Base-by-base conservation (phyloP, 2,113 vertebrate species). In the Varanus komodoensis region DNA sequence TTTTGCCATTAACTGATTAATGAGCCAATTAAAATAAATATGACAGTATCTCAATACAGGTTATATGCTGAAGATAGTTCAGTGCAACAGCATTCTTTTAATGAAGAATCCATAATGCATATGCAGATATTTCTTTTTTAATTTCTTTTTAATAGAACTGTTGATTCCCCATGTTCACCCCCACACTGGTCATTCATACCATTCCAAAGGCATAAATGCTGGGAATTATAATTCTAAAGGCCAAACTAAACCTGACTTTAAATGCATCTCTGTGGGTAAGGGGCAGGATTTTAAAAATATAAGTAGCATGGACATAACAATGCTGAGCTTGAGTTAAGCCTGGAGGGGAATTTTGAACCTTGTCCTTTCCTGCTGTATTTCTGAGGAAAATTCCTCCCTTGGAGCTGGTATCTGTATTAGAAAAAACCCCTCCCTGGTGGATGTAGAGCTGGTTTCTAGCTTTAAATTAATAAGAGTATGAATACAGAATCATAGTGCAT, bases 21-120 rank as follows among this genome's bases (percentile, higher is more conserved):
- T 89, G 88, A 84, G 82, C 73, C 82, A 89, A 89, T 89, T 84
- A 89, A 89, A 89, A 89, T 89, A 89, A 89, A 89, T 89, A 89
- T 84, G 88, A 78, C 82, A 89, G 88, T 68, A 54, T 52, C 74
- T 89, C 88, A 85, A 85, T 84, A 69, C 57, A 79, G 82, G 74
- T 84, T 32, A 89, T 85, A 84, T 78, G 79, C 69, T 78, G 57
- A 78, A 48, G 61, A 78, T 54, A 78, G n/a, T 85, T 89, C 75
- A 89, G 48, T 29, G 68, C 82, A 64, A 27, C 52, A 89, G 29
- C 14, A 54, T 78, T 68, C 73, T 74, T 83, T 89, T 69, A 74
- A 73, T 52, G 73, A 84, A 68, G 82, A 48, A 61, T 48, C 17
- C 29, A 77, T 29, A 67, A 84, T 67, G n/a, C 32, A 52, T 48